These are phyloP conservation scores for Ivindomyrus marchei DNA, from an alignment of 2,113 vertebrate species.

Conservation along the genomic window DNA sequence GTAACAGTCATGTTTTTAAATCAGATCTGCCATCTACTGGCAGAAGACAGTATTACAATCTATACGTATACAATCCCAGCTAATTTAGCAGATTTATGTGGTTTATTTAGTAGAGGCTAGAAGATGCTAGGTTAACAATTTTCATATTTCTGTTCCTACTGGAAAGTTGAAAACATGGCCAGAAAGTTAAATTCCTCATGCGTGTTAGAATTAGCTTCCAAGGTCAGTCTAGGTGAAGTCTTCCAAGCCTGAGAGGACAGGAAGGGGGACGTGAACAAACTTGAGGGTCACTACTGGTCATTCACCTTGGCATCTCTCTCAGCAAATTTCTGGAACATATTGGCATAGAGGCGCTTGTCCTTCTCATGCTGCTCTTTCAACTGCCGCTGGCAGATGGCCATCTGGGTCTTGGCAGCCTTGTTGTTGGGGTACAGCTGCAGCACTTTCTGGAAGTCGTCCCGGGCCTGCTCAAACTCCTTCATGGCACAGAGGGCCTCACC, in stretches of 20 bases:
- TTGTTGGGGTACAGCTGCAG: conserved; percentile 86
- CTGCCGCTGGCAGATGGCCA: conserved; percentile 78
- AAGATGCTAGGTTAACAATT: not conserved
- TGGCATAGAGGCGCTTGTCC: conserved; percentile 91
- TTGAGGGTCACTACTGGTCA: not conserved
- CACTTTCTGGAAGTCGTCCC: conserved; percentile 82
- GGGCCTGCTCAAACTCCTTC: conserved; percentile 85
- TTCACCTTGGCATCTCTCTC: conserved; percentile 81
- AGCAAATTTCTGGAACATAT: conserved; percentile 94
- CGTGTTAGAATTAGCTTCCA: not conserved
- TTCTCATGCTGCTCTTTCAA: conserved; percentile 84
- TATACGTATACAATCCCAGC: not conserved
- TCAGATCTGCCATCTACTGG: conserved; percentile 10
- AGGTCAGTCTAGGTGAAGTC: not conserved
- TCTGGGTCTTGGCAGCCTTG: conserved; percentile 85
- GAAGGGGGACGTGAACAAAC: not conserved
- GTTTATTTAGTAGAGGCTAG: not conserved
- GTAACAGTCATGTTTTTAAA: not conserved
- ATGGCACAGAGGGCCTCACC: conserved; percentile 80
- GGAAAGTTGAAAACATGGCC: not conserved
- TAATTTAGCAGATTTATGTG: not conserved
- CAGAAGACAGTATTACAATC: not conserved
- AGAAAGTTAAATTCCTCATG: not conserved
- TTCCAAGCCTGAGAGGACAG: not conserved
- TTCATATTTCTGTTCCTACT: not conserved